Conservation (phyloP, 2,888 invertebrate genomes). For the Ischnus inquisitorius region DNA sequence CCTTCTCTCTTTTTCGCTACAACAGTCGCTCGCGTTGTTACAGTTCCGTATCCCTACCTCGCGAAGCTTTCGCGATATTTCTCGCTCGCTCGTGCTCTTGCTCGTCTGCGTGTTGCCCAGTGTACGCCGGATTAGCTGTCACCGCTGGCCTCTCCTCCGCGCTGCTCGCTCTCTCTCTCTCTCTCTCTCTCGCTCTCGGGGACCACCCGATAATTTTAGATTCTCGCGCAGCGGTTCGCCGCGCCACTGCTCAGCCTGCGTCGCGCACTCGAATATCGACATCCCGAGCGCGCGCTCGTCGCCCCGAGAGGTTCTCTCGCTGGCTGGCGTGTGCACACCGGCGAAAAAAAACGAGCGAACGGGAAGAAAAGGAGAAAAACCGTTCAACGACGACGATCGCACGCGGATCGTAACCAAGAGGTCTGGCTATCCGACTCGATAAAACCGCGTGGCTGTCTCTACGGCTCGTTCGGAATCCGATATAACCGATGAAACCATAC, state of each 20-base stretch:
- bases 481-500: background rate
- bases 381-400: background rate
- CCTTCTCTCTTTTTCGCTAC: slow-evolving; percentile 57
- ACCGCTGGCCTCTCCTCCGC: slow-evolving; percentile 50
- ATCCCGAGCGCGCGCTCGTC: slow-evolving; percentile 73
- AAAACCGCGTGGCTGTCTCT: background rate
- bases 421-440: too few species aligned
- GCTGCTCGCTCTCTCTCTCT: slow-evolving; percentile 11
- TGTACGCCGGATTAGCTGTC: slow-evolving; percentile 74
- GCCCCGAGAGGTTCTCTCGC: slow-evolving; percentile 25
- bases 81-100: slow-evolving; percentile 35
- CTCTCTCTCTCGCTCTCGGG: slow-evolving; percentile 52
- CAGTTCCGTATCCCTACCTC: slow-evolving; percentile 31
- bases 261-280: slow-evolving; percentile 84
- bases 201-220: slow-evolving; percentile 83
- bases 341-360: background rate
- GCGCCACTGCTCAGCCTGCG: slow-evolving; percentile 82
- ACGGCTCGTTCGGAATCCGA: too few species aligned
- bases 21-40: slow-evolving; percentile 8
- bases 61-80: slow-evolving; percentile 12
- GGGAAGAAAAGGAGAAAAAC: too few species aligned
- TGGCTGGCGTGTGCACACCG: slow-evolving; percentile 40
- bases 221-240: slow-evolving; percentile 80
- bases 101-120: slow-evolving; percentile 35
- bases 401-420: background rate